Evolutionary conservation across 2,797 vertebrate genomes (phyloP).

Genomic region (Syncerus caffer): DNA sequence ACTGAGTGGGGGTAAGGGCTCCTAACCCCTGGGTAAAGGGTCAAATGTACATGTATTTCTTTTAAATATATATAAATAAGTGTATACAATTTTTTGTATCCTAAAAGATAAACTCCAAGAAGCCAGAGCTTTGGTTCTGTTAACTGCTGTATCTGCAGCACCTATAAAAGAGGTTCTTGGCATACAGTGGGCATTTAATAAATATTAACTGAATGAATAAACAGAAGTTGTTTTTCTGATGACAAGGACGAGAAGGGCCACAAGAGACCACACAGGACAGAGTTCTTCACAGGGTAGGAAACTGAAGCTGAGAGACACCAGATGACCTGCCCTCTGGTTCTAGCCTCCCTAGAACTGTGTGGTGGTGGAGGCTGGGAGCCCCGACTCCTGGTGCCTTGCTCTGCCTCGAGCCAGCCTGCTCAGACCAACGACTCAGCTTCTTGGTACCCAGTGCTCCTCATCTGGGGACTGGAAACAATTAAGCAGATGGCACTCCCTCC

Average conservation of each 20-base stretch:
- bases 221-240: background rate
- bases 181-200: background rate
- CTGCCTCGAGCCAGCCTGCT: background rate
- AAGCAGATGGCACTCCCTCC: constrained; percentile 16
- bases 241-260: background rate
- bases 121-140: background rate
- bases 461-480: constrained; percentile 20
- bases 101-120: background rate
- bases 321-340: background rate
- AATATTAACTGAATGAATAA: background rate
- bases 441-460: background rate
- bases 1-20: background rate
- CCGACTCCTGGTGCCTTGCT: background rate
- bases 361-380: background rate
- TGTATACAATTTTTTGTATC: background rate
- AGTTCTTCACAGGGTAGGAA: constrained; percentile 9
- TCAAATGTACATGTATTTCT: background rate
- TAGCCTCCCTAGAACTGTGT: background rate
- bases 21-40: background rate
- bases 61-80: background rate
- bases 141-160: background rate
- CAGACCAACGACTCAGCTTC: background rate
- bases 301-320: background rate
- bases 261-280: background rate
- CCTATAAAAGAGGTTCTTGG: background rate